Evolutionary conservation across 2,797 vertebrate species (phyloP).

Genomic region (Tamandua tetradactyla): DNA sequence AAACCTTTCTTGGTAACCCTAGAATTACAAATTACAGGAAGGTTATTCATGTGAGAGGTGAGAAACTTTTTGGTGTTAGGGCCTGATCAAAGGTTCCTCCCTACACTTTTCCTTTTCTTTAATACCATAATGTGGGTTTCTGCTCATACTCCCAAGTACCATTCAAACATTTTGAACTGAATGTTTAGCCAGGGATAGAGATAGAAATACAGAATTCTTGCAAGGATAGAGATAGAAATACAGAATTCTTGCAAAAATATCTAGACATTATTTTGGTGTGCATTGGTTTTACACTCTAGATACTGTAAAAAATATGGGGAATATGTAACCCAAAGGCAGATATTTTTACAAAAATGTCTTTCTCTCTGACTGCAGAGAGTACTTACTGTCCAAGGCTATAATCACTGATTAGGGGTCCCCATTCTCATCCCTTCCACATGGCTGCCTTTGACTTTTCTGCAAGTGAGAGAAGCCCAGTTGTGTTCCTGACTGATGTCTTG

Average conservation of each 20-base stretch:
- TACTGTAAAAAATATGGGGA: neutral
- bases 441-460: slow-evolving; percentile 8
- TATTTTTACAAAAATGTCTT: neutral
- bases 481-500: neutral
- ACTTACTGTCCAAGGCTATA: neutral
- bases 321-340: slow-evolving; percentile 19
- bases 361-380: neutral
- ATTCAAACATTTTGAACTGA: neutral
- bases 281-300: neutral
- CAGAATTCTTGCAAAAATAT: neutral
- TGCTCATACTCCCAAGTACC: neutral
- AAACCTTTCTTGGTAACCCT: neutral
- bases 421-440: neutral
- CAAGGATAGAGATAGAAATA: too few relatives aligned
- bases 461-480: neutral
- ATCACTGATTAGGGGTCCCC: neutral
- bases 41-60: neutral
- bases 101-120: neutral
- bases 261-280: neutral
- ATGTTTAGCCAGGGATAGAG: slow-evolving; percentile 25
- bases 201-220: too few relatives aligned
- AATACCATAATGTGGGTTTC: neutral
- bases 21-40: neutral
- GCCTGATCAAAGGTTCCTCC: neutral
- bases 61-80: neutral